Percentiles rank a stretch among this genome's conserved stretches.
Conservation (phyloP, 2,797 vertebrate genomes). For the Cygnus olor region DNA sequence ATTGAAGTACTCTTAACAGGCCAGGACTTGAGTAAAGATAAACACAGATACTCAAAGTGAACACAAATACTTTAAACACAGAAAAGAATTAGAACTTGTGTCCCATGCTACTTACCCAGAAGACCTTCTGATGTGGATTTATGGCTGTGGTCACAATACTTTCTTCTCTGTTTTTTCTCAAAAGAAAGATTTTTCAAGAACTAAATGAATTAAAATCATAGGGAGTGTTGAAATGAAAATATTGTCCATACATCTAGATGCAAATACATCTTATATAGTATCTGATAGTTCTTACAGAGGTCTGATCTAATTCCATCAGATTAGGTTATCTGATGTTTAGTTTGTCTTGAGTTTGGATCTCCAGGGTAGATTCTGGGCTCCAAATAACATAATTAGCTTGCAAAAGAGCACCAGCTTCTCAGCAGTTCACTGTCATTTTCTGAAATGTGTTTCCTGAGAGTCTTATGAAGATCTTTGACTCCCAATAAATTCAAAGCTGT, state of each 20-base stretch:
- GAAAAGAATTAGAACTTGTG: neutral
- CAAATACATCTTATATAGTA: neutral
- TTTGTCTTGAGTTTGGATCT: slow-evolving; percentile 17
- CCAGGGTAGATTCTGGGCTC: neutral
- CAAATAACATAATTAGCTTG: neutral
- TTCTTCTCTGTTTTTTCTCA: neutral
- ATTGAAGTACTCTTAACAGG: slow-evolving; percentile 34
- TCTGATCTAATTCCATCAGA: neutral
- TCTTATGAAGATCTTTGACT: neutral
- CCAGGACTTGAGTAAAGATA: slow-evolving; percentile 43
- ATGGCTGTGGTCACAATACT: slow-evolving; percentile 41
- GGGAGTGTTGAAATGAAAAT: neutral
- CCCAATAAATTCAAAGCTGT: neutral
- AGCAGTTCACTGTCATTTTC: neutral
- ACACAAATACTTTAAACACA: neutral
- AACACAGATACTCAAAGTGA: neutral
- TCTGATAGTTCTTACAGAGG: neutral
- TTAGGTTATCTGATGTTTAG: neutral
- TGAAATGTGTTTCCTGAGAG: neutral
- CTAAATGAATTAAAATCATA: slow-evolving; percentile 31
- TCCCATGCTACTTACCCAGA: neutral
- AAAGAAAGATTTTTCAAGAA: slow-evolving; percentile 21
- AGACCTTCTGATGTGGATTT: slow-evolving; percentile 41
- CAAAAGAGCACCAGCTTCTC: neutral
- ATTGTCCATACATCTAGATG: neutral